Conservation (phyloP, 2,113 vertebrate genomes). For the Ammodytes dubius region DNA sequence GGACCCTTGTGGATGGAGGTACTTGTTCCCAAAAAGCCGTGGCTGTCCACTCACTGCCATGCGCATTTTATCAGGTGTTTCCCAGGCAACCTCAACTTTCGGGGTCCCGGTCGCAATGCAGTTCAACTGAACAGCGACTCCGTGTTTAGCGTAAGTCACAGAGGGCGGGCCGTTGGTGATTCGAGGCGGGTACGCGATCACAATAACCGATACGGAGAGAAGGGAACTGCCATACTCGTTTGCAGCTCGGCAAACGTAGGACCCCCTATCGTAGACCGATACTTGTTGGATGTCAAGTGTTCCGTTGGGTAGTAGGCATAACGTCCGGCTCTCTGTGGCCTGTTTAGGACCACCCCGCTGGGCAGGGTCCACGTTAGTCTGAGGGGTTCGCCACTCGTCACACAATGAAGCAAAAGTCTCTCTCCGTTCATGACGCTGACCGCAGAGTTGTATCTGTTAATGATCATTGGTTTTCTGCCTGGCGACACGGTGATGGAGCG, state of each 20-base stretch:
- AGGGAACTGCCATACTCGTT: conserved; percentile 85
- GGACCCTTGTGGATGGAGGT: conserved; percentile 91
- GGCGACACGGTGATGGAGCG: conserved; percentile 85
- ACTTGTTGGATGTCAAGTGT: conserved; percentile 87
- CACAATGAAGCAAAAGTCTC: conserved; percentile 88
- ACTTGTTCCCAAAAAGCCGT: conserved; percentile 90
- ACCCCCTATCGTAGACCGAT: conserved; percentile 90
- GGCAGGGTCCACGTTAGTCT: conserved; percentile 90
- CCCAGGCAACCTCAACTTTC: conserved; percentile 90
- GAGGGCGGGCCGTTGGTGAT: conserved; percentile 90
- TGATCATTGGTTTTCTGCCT: conserved; percentile 85
- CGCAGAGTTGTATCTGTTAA: conserved; percentile 84
- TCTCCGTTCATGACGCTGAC: conserved; percentile 89
- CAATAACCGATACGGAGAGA: conserved; percentile 85
- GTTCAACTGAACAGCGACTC: conserved; percentile 88
- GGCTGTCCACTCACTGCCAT: conserved; percentile 86
- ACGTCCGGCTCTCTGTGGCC: conserved; percentile 86
- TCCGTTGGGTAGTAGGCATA: conserved; percentile 88
- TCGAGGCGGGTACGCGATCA: conserved; percentile 89
- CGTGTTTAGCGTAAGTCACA: conserved; percentile 87
- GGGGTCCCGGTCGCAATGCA: conserved; percentile 90
- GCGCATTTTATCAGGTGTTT: conserved; percentile 88
- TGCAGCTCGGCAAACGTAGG: conserved; percentile 87
- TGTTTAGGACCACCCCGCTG: conserved; percentile 85
- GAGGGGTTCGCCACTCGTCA: conserved; percentile 57